Evolutionary conservation across 35 echinoderm and acorn worm genomes (phyloP).

Genomic region (Ophiothrix spiculata): DNA sequence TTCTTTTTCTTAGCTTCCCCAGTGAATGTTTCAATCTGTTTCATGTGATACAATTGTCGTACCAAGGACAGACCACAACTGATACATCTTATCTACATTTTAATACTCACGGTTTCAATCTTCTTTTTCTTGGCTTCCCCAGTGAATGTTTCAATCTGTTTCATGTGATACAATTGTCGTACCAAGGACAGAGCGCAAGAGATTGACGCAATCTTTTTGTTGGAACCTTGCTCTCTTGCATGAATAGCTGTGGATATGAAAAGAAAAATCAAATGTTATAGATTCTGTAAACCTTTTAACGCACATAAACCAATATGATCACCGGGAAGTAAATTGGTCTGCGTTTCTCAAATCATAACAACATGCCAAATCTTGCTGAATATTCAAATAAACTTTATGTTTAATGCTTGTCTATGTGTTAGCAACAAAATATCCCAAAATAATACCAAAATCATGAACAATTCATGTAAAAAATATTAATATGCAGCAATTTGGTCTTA

Average conservation of each 20-base stretch:
- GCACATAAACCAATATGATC: too few relatives aligned
- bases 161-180: constrained; percentile 84
- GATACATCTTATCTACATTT: too few relatives aligned
- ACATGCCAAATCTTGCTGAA: too few relatives aligned
- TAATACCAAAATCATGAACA: too few relatives aligned
- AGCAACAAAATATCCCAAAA: too few relatives aligned
- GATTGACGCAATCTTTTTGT: constrained; percentile 92
- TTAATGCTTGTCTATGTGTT: too few relatives aligned
- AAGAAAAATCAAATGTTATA: background rate
- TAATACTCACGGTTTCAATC: constrained; percentile 60
- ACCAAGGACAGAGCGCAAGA: constrained; percentile 90
- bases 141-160: constrained; percentile 80
- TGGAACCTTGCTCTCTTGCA: constrained; percentile 91
- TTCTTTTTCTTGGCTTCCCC: constrained; percentile 80
- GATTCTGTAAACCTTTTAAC: too few relatives aligned
- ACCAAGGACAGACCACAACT: constrained; percentile 87
- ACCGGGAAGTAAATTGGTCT: too few relatives aligned
- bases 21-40: constrained; percentile 80
- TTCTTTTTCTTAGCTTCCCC: constrained; percentile 80
- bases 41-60: constrained; percentile 84
- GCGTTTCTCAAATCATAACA: too few relatives aligned
- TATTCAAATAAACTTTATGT: too few relatives aligned
- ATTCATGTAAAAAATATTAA: too few relatives aligned
- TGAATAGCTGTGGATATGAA: constrained; percentile 58
- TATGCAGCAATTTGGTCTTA: too few relatives aligned